Evolutionary conservation across 2,113 vertebrate species (phyloP), one percentile per base, ranked within the genome.

Genomic region (Elachura formosa): DNA sequence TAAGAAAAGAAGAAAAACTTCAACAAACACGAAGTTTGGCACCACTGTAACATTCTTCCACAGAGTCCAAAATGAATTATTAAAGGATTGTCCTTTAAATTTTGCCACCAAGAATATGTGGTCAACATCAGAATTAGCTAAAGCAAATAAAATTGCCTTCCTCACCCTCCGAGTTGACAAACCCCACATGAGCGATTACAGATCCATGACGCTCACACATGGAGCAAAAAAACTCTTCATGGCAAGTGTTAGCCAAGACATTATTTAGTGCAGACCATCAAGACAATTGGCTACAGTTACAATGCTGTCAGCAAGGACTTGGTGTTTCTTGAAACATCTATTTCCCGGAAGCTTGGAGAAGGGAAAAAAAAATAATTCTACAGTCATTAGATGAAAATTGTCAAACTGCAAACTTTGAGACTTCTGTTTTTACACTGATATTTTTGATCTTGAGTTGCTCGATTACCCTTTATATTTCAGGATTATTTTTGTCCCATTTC

Each of bases 391-490:
- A 89, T n/a, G 14, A 90, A 94, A 91, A 93, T 45, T 48, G 48
- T 66, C 36, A 71, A 94, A 82, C 23, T 78, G 67, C 75, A 89
- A 94, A 87, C 79, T 84, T 84, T 3, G 6, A 91, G 76, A 59
- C 36, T 74, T 90, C 91, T 90, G 78, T 92, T 95, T 93, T 95
- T 86, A 80, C 11, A 85, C 17, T 69, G 56, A 34, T 89, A 93
- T 55, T 94, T 89, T 91, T 74, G 48, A 78, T 91, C 52, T 78
- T n/a, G 34, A 34, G 63, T 80, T 93, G n/a, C 62, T 85, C 59
- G 89, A 84, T 63, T 79, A 63, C 23, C 54, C n/a, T 68, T 85
- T 80, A n/a, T 58, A 90, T 84, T 90, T 72, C 56, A 68, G 36
- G 26, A 84, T 72, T 81, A 89, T 91, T 89, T 93, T 90, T 63